phyloP scores from a whole-genome alignment of 1,140 invertebrate species.

The Propsilocerus akamusi region DNA sequence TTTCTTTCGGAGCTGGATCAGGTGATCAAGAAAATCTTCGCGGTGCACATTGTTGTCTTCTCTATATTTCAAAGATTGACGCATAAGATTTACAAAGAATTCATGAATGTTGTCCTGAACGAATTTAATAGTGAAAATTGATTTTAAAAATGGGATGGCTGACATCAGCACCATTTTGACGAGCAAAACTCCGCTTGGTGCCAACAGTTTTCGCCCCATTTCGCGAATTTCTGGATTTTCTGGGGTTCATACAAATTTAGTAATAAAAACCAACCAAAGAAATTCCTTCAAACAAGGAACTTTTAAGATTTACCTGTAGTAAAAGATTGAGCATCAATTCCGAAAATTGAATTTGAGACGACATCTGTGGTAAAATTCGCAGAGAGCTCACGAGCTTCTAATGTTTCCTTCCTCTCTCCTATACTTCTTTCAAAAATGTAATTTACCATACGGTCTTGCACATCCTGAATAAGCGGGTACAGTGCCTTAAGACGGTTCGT shows the following conservation, averaged over 20 bases:
- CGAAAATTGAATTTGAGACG: slow-evolving; percentile 11
- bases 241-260: not conserved
- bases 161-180: slow-evolving; percentile 11
- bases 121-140: slow-evolving; percentile 12
- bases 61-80: not conserved
- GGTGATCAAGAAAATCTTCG: not conserved
- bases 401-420: not conserved
- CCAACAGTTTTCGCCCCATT: slow-evolving; percentile 10
- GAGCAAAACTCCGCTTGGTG: slow-evolving; percentile 11
- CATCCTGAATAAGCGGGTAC: not conserved
- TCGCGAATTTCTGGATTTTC: not conserved
- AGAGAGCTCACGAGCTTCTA: slow-evolving; percentile 7
- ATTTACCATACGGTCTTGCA: not conserved
- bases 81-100: slow-evolving; percentile 10
- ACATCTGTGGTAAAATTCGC: slow-evolving; percentile 10
- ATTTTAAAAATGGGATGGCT: slow-evolving; percentile 13
- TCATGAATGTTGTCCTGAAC: slow-evolving; percentile 13
- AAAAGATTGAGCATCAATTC: slow-evolving; percentile 17
- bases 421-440: not conserved
- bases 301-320: slow-evolving; percentile 10
- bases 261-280: not conserved
- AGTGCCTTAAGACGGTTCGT: not conserved
- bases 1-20: not conserved
- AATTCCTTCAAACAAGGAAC: slow-evolving; percentile 7
- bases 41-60: not conserved